Conservation (phyloP, 1,140 invertebrate genomes). For the Hyphantria cunea region DNA sequence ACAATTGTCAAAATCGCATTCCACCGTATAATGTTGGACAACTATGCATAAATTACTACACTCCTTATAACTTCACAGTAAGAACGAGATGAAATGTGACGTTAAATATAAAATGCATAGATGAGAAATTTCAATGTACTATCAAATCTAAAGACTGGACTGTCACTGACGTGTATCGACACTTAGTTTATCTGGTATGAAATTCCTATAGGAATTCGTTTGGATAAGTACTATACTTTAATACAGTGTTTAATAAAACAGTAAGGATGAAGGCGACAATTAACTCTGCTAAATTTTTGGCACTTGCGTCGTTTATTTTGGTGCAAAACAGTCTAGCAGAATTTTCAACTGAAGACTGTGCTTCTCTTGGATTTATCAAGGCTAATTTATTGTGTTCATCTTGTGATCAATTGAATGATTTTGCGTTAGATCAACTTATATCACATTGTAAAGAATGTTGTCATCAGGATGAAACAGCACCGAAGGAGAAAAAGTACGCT, state of each 20-base stretch:
- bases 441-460: constrained; percentile 90
- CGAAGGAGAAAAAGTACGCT: constrained; percentile 88
- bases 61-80: too few relatives aligned
- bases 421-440: constrained; percentile 86
- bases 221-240: too few relatives aligned
- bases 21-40: not conserved
- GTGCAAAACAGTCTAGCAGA: constrained; percentile 64
- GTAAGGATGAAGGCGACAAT: too few relatives aligned
- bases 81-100: too few relatives aligned
- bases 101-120: too few relatives aligned
- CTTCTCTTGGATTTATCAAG: constrained; percentile 92
- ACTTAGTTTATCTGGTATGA: too few relatives aligned
- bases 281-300: too few relatives aligned
- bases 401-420: constrained; percentile 92
- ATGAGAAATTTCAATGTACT: too few relatives aligned
- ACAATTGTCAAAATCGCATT: not conserved
- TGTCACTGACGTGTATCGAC: too few relatives aligned
- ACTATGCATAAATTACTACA: not conserved
- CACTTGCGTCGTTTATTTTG: not conserved
- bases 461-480: constrained; percentile 84
- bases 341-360: constrained; percentile 91
- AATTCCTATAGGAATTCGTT: too few relatives aligned
- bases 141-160: too few relatives aligned
- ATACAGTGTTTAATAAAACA: too few relatives aligned
- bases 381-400: constrained; percentile 93